Conservation (phyloP, 2,888 invertebrate genomes). For the Tachina grossa region DNA sequence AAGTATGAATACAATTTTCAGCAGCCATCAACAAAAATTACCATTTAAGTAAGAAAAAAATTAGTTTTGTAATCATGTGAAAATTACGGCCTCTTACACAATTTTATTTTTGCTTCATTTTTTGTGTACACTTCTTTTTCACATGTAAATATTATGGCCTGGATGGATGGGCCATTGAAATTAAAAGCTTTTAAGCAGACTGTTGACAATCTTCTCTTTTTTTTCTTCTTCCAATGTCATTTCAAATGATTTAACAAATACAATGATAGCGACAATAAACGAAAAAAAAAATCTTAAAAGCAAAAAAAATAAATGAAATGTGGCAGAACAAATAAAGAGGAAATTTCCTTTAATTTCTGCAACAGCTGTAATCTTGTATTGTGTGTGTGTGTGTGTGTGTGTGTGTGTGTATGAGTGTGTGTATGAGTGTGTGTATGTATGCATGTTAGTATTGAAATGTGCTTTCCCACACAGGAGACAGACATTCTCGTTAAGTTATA, state of each 20-base stretch:
- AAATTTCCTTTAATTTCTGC: constrained; percentile 13
- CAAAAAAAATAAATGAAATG: background rate
- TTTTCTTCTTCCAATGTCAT: constrained; percentile 59
- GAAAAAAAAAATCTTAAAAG: background rate
- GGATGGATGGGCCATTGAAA: constrained; percentile 22
- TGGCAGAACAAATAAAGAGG: constrained; percentile 2
- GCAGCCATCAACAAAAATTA: background rate
- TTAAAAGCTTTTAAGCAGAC: constrained; percentile 46
- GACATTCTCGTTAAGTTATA: background rate
- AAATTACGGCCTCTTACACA: constrained; percentile 18
- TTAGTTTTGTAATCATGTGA: constrained; percentile 29
- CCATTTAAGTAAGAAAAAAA: background rate
- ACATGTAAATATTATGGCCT: background rate
- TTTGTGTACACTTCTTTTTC: background rate
- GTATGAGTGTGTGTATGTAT: too few relatives aligned
- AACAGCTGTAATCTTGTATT: constrained; percentile 36
- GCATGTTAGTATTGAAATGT: background rate
- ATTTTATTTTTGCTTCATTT: constrained; percentile 1
- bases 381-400: background rate
- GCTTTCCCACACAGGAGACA: background rate
- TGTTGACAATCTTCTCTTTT: constrained; percentile 35
- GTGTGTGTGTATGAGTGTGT: too few relatives aligned
- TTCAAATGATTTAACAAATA: constrained; percentile 65
- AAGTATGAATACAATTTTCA: background rate
- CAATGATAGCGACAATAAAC: constrained; percentile 24